Evolutionary conservation across 2,888 invertebrate genomes (phyloP).

Genomic region (Cremastinae sp.): DNA sequence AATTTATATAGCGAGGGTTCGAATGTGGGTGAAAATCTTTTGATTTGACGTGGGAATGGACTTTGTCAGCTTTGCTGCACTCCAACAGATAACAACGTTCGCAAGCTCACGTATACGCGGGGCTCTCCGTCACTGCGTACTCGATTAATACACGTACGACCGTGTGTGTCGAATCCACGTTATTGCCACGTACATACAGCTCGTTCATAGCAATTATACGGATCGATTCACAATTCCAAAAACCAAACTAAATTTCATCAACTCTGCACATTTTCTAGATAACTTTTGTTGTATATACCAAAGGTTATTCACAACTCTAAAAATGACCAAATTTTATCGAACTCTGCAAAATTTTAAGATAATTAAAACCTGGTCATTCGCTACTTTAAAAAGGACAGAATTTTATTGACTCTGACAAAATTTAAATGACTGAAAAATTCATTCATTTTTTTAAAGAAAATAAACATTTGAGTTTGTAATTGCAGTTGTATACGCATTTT

Average conservation of each 20-base stretch:
- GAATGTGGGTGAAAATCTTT: constrained; percentile 42
- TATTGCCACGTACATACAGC: not conserved
- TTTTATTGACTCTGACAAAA: too few relatives aligned
- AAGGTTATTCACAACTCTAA: too few relatives aligned
- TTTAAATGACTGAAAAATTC: too few relatives aligned
- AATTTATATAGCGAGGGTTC: not conserved
- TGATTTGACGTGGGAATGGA: constrained; percentile 56
- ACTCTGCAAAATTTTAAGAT: too few relatives aligned
- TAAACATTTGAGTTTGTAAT: too few relatives aligned
- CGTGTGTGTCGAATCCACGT: not conserved
- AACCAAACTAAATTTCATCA: constrained; percentile 4
- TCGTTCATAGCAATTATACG: too few relatives aligned
- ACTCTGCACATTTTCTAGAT: not conserved
- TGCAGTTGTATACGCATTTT: too few relatives aligned
- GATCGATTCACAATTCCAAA: not conserved
- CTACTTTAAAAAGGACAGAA: too few relatives aligned
- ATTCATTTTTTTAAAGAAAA: too few relatives aligned
- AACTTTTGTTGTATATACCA: too few relatives aligned
- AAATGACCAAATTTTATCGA: too few relatives aligned
- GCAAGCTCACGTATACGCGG: constrained; percentile 36
- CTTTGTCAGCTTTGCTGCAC: constrained; percentile 58
- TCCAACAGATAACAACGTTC: constrained; percentile 61
- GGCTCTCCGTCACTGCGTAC: constrained; percentile 21
- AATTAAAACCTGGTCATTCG: too few relatives aligned
- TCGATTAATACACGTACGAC: not conserved